phyloP scores from a whole-genome alignment of 2,113 vertebrate species.

The Turnix velox region DNA sequence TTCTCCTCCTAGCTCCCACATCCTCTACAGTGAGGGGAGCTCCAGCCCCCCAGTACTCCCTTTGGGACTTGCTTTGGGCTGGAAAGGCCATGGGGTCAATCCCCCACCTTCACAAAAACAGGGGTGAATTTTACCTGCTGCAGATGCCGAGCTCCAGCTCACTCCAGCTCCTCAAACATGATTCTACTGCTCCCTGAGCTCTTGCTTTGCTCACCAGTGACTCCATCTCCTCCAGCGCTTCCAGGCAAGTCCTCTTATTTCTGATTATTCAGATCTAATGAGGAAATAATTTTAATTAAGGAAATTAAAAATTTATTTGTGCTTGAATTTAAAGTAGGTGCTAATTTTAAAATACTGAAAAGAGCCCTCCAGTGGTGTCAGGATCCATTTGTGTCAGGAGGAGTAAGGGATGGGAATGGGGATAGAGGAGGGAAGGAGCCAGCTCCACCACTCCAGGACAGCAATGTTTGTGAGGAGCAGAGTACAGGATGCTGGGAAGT shows the following conservation, averaged over 20 bases:
- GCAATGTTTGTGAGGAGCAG: background rate
- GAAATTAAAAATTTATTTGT: slow-evolving; percentile 40
- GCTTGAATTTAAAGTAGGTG: slow-evolving; percentile 22
- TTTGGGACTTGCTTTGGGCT: background rate
- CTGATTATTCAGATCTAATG: background rate
- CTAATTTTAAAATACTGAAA: background rate
- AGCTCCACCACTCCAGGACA: rapidly evolving
- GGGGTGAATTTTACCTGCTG: background rate
- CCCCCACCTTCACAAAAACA: background rate
- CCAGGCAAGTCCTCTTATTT: background rate
- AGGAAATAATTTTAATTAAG: slow-evolving; percentile 58
- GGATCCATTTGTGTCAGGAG: background rate
- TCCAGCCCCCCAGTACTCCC: background rate
- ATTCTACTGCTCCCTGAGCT: background rate
- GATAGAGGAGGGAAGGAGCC: background rate
- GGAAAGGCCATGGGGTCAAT: background rate
- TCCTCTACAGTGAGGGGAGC: rapidly evolving
- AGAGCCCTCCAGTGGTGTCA: background rate
- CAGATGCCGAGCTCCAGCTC: background rate
- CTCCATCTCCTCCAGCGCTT: rapidly evolving
- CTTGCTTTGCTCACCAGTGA: background rate
- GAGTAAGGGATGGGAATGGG: background rate
- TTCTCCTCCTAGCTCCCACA: rapidly evolving
- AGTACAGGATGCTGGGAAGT: background rate
- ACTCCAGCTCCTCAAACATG: rapidly evolving